Conservation (phyloP, 2,113 vertebrate species). For the Phrynosoma blainvillii region DNA sequence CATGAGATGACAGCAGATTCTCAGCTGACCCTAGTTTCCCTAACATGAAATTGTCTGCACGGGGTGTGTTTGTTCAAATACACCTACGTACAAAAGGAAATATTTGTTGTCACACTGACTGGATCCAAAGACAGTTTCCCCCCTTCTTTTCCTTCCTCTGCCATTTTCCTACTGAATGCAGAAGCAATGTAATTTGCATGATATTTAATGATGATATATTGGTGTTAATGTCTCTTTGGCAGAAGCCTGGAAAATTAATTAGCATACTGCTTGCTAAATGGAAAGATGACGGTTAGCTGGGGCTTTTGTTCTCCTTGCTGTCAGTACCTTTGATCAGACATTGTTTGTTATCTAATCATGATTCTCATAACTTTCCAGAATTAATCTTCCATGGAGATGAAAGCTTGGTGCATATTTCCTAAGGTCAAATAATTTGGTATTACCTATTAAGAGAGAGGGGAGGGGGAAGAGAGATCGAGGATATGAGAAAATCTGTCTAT, state of each 20-base stretch:
- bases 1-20: no score
- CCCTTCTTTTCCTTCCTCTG: background rate
- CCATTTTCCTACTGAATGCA: background rate
- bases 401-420: background rate
- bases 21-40: no score
- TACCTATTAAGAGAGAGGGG: background rate
- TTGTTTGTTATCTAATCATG: constrained; percentile 24
- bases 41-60: background rate
- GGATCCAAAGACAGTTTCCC: background rate
- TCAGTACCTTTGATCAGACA: background rate
- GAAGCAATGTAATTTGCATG: background rate
- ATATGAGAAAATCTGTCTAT: background rate
- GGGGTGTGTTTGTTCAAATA: no score
- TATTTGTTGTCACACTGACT: background rate
- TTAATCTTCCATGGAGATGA: constrained; percentile 20
- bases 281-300: background rate
- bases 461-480: background rate
- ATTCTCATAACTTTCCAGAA: background rate
- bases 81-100: background rate
- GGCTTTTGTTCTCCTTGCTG: background rate
- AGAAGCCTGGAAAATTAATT: constrained; percentile 28
- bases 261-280: constrained; percentile 27
- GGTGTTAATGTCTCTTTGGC: constrained; percentile 31
- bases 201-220: constrained; percentile 16
- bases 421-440: constrained; percentile 5